These are phyloP conservation scores for Anoplius nigerrimus DNA, from an alignment of 2,888 invertebrate species.

Conservation along the genomic window DNA sequence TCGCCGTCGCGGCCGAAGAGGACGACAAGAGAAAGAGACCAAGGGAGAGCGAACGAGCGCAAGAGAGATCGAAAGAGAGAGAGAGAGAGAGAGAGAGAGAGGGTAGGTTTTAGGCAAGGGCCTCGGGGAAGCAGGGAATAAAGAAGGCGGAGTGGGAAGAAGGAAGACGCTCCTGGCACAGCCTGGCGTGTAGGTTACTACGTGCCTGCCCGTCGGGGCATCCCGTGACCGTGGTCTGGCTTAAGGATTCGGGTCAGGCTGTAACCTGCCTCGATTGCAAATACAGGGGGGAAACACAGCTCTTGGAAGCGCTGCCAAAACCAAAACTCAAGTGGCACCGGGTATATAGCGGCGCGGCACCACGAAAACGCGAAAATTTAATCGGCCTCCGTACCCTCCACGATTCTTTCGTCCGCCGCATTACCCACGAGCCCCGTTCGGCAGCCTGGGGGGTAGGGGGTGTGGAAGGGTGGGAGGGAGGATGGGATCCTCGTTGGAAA, in stretches of 20 bases:
- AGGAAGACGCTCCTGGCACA: constrained; percentile 60
- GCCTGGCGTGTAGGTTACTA: constrained; percentile 66
- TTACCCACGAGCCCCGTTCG: constrained; percentile 23
- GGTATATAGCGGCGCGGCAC: constrained; percentile 42
- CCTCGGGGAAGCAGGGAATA: constrained; percentile 41
- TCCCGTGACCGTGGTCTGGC: constrained; percentile 63
- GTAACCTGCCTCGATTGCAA: constrained; percentile 70
- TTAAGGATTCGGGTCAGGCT: constrained; percentile 71
- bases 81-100: not conserved
- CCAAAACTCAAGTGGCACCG: constrained; percentile 66
- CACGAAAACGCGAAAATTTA: constrained; percentile 63
- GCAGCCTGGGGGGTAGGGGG: not conserved
- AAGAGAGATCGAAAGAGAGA: too few species aligned
- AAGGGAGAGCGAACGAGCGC: too few species aligned
- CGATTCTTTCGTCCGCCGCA: constrained; percentile 30
- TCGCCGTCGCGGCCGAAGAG: constrained; percentile 21
- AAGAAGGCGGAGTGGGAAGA: constrained; percentile 38
- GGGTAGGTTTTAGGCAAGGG: constrained; percentile 47
- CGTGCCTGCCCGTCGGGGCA: constrained; percentile 63
- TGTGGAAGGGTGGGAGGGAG: too few species aligned
- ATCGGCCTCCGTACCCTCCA: constrained; percentile 47
- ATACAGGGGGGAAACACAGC: constrained; percentile 63
- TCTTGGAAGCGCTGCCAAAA: constrained; percentile 68
- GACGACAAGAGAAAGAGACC: too few species aligned
- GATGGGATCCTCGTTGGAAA: not conserved